phyloP scores from a whole-genome alignment of 2,797 vertebrate species.

The Scolopax bukidnonensis region DNA sequence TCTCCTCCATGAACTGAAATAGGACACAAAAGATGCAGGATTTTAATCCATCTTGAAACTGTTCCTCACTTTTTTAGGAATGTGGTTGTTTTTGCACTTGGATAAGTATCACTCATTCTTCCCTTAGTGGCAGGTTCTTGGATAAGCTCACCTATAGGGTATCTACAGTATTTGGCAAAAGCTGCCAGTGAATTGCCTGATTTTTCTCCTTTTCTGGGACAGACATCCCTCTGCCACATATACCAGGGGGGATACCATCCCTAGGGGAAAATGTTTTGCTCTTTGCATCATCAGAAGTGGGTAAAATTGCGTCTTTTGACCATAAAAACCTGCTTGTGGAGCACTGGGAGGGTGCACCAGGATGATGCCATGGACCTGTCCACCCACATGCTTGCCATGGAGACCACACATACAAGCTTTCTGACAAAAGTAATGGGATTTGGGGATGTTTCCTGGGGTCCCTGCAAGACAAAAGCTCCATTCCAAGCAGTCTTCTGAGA shows the following conservation, averaged over 20 bases:
- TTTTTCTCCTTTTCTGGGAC: background rate
- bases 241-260: background rate
- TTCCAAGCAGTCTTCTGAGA: background rate
- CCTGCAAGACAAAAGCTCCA: background rate
- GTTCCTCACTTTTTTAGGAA: background rate
- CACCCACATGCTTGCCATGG: background rate
- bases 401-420: background rate
- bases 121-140: rapidly evolving
- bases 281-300: background rate
- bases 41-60: background rate
- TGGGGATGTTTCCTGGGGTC: background rate
- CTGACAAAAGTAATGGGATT: background rate
- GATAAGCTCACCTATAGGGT: background rate
- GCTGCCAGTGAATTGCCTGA: background rate
- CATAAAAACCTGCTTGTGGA: background rate
- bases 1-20: background rate
- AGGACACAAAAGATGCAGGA: rapidly evolving
- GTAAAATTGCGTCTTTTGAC: background rate
- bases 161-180: background rate
- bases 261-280: background rate
- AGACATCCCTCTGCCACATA: background rate
- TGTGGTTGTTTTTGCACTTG: background rate
- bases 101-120: background rate
- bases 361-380: background rate
- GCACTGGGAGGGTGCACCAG: background rate